These are phyloP conservation scores for Pangasius djambal DNA, from an alignment of 2,797 vertebrate species.

Conservation along the genomic window DNA sequence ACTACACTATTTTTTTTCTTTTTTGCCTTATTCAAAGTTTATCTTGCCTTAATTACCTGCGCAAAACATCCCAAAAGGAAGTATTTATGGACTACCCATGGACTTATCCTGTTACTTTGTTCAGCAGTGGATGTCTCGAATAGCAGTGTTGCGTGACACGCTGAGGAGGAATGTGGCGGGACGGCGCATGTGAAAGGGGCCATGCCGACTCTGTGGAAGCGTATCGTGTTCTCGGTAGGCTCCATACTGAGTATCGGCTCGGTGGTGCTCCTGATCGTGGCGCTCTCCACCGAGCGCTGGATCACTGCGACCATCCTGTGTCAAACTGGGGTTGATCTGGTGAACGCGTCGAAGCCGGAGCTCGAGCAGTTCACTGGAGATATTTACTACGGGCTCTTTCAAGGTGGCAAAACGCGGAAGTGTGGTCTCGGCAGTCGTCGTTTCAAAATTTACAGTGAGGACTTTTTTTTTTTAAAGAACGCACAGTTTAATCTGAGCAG, in stretches of 20 bases:
- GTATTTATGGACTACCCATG: not conserved
- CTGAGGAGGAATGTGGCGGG: slow-evolving; percentile 64
- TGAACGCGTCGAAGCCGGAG: slow-evolving; percentile 90
- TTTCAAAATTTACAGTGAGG: slow-evolving; percentile 91
- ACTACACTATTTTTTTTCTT: not conserved
- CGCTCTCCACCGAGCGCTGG: slow-evolving; percentile 88
- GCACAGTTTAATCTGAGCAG: not conserved
- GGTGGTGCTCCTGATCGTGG: slow-evolving; percentile 80
- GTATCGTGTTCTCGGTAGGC: slow-evolving; percentile 82
- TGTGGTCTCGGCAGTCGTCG: slow-evolving; percentile 87
- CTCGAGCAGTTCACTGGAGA: slow-evolving; percentile 89
- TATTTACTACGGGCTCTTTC: slow-evolving; percentile 92
- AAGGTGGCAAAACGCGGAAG: slow-evolving; percentile 86
- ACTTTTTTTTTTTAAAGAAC: slow-evolving; percentile 56
- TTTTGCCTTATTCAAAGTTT: not conserved
- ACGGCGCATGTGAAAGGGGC: slow-evolving; percentile 65
- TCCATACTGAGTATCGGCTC: slow-evolving; percentile 84
- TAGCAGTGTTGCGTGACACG: slow-evolving; percentile 36
- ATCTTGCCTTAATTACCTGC: not conserved
- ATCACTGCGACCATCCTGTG: slow-evolving; percentile 88
- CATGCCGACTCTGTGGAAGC: slow-evolving; percentile 87
- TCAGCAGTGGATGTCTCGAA: slow-evolving; percentile 45
- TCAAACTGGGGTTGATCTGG: slow-evolving; percentile 91
- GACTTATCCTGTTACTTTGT: not conserved
- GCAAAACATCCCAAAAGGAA: not conserved